phyloP scores from a whole-genome alignment of 2,113 vertebrate species.

The Sinocyclocheilus grahami region DNA sequence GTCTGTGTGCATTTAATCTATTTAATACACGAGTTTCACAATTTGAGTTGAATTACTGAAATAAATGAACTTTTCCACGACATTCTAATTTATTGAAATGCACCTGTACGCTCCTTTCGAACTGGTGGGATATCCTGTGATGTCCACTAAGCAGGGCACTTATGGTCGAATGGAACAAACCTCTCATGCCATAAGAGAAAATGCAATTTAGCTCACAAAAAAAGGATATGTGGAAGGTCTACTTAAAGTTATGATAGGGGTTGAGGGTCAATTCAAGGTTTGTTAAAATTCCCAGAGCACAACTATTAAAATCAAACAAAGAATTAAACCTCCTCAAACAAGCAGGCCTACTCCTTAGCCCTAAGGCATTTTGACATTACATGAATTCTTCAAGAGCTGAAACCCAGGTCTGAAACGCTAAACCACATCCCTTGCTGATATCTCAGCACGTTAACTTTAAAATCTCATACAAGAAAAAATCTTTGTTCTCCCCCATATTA shows the following conservation, averaged over 20 bases:
- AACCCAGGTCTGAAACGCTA: slow-evolving; percentile 59
- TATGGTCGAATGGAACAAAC: no score
- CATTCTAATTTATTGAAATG: no score
- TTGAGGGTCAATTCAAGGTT: not conserved
- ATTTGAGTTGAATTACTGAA: no score
- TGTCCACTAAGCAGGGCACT: no score
- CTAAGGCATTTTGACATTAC: slow-evolving; percentile 72
- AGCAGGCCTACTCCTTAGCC: slow-evolving; percentile 32
- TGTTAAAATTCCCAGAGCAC: not conserved
- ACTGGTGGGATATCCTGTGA: no score
- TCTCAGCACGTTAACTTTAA: slow-evolving; percentile 52
- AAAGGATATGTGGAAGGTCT: not conserved
- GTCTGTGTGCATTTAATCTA: no score
- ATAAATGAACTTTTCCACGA: no score
- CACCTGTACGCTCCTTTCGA: no score
- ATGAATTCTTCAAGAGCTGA: slow-evolving; percentile 56
- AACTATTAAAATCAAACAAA: slow-evolving; percentile 5
- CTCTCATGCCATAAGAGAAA: no score
- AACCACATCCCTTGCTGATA: slow-evolving; percentile 59
- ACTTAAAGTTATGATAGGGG: not conserved
- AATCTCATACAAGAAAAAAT: not conserved
- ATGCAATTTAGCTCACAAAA: not conserved
- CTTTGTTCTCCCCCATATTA: not conserved
- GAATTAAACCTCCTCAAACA: not conserved
- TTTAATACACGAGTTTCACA: no score